These are phyloP conservation scores for Melitaea cinxia DNA, from an alignment of 1,140 invertebrate species.

Conservation along the genomic window DNA sequence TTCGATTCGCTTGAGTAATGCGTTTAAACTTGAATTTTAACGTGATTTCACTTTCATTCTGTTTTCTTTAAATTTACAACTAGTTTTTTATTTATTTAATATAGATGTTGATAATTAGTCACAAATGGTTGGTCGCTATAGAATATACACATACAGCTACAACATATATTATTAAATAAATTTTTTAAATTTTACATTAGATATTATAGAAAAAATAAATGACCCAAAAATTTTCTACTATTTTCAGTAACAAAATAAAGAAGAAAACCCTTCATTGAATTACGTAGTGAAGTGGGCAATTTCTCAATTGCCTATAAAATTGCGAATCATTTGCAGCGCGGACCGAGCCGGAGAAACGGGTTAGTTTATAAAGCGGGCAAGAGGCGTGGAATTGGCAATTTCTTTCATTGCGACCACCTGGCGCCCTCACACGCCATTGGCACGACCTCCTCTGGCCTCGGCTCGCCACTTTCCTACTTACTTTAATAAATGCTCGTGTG, in stretches of 20 bases:
- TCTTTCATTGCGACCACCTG: constrained; percentile 37
- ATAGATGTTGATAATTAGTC: too few relatives aligned
- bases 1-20: too few relatives aligned
- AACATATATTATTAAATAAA: too few relatives aligned
- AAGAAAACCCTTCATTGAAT: constrained; percentile 1
- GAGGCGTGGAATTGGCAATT: constrained; percentile 38
- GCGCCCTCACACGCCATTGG: constrained; percentile 24
- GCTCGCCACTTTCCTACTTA: constrained; percentile 1
- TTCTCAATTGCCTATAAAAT: constrained; percentile 24
- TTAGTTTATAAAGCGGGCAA: constrained; percentile 22
- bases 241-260: not conserved
- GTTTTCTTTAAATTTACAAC: too few relatives aligned
- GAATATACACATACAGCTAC: too few relatives aligned
- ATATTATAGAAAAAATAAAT: not conserved
- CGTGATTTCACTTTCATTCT: too few relatives aligned
- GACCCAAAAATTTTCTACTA: not conserved
- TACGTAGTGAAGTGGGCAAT: constrained; percentile 9
- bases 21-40: too few relatives aligned
- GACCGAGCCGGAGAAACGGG: constrained; percentile 12
- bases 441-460: not conserved
- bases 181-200: too few relatives aligned
- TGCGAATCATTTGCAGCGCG: constrained; percentile 22
- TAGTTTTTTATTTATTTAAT: too few relatives aligned
- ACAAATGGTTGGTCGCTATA: too few relatives aligned
- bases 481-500: not conserved